A percentile compares a stretch with the other conserved stretches of the same genome.
These are phyloP conservation scores for Drosophila suboccidentalis DNA, from an alignment of 2,888 invertebrate species.

Conservation along the genomic window DNA sequence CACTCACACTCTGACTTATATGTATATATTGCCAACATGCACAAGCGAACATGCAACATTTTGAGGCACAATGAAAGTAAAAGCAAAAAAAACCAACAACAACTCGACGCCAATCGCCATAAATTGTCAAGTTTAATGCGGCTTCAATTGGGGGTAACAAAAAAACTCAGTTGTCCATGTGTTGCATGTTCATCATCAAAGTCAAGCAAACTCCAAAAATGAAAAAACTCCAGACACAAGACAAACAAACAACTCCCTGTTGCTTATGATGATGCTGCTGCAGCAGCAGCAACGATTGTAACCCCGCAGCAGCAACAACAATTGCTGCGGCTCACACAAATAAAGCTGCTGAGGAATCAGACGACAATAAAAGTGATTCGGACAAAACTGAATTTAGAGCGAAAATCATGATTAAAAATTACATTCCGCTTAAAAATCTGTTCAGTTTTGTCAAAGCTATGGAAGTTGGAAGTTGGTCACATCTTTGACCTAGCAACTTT, in stretches of 20 bases:
- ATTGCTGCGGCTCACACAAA: conserved; percentile 9
- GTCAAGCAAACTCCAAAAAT: conserved; percentile 15
- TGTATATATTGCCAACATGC: conserved; percentile 31
- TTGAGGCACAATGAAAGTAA: conserved; percentile 58
- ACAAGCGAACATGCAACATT: conserved; percentile 62
- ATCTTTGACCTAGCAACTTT: too few relatives aligned
- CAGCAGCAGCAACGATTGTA: conserved; percentile 9
- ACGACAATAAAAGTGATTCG: too few relatives aligned
- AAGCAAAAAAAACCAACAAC: conserved; percentile 37
- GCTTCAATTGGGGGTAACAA: conserved; percentile 4
- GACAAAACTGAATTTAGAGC: too few relatives aligned
- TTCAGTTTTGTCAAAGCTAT: too few relatives aligned
- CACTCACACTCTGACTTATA: conserved; percentile 10
- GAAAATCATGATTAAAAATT: too few relatives aligned
- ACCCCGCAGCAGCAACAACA: conserved; percentile 6
- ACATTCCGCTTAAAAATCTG: too few relatives aligned
- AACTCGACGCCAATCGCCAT: conserved; percentile 45
- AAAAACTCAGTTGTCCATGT: conserved; percentile 20
- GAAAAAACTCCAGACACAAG: conserved; percentile 13
- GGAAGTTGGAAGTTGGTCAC: too few relatives aligned
- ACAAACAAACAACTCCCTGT: conserved; percentile 37
- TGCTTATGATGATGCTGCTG: conserved; percentile 9
- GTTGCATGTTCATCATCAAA: conserved; percentile 68
- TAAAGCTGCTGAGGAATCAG: not conserved
- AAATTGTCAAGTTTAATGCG: conserved; percentile 59